A percentile compares a stretch with the other conserved stretches of the same genome.
These are phyloP conservation scores for Cynaeus angustus DNA, from an alignment of 2,888 invertebrate genomes.

Conservation along the genomic window DNA sequence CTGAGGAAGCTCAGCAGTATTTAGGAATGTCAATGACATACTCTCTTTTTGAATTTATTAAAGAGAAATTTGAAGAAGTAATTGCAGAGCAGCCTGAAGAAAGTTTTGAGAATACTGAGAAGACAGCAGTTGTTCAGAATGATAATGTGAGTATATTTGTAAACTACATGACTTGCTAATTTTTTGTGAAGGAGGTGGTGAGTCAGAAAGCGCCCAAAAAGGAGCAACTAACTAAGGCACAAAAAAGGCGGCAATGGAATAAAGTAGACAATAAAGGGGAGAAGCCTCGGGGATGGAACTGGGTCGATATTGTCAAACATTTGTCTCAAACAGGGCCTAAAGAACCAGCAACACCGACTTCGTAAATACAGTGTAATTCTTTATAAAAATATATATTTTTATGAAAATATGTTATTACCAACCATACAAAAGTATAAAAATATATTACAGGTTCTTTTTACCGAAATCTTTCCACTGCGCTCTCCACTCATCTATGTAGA, in stretches of 20 bases:
- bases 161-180: conserved; percentile 5
- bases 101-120: conserved; percentile 72
- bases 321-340: conserved; percentile 85
- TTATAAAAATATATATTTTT: conserved; percentile 46
- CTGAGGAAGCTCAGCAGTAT: conserved; percentile 85
- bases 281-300: conserved; percentile 91
- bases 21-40: conserved; percentile 96
- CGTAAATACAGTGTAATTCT: conserved; percentile 50
- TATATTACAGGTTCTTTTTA: conserved; percentile 45
- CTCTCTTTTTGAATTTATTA: conserved; percentile 92
- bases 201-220: conserved; percentile 77
- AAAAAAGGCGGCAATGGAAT: conserved; percentile 93
- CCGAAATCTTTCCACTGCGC: conserved; percentile 58
- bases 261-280: conserved; percentile 87
- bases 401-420: conserved; percentile 30
- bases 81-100: conserved; percentile 81
- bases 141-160: conserved; percentile 41
- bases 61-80: conserved; percentile 85
- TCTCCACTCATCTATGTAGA: conserved; percentile 68
- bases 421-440: conserved; percentile 31
- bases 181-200: conserved; percentile 8
- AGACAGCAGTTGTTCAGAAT: conserved; percentile 71
- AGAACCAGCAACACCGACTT: conserved; percentile 66
- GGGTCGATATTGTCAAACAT: conserved; percentile 98
- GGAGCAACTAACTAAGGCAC: conserved; percentile 92